phyloP scores from a whole-genome alignment of 1,140 invertebrate species.

The Hycleus cichorii region DNA sequence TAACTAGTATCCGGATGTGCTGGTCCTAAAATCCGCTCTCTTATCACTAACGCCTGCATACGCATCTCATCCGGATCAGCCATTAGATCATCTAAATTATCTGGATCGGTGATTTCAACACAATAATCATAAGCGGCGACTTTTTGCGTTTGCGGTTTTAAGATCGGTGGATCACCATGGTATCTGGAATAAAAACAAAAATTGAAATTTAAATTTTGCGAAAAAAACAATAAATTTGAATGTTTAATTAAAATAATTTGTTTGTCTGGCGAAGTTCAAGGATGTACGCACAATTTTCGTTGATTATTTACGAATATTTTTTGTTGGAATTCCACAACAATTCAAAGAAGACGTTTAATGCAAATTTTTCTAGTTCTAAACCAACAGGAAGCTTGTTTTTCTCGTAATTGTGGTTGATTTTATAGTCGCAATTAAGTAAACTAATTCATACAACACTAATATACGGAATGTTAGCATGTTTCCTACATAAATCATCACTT shows the following conservation, averaged over 20 bases:
- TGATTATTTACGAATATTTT: no score
- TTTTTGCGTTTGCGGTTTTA: constrained; percentile 39
- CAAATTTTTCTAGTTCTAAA: no score
- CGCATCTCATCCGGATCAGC: constrained; percentile 91
- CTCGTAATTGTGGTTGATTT: no score
- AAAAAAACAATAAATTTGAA: background rate
- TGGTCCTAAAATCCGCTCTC: constrained; percentile 84
- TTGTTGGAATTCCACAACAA: no score
- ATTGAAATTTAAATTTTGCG: background rate
- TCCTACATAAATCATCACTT: no score
- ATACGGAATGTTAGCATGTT: no score
- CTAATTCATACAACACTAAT: no score
- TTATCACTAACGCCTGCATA: constrained; percentile 91
- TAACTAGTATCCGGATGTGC: constrained; percentile 95
- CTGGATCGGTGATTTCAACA: constrained; percentile 68
- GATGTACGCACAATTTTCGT: no score
- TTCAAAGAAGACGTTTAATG: no score
- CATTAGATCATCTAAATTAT: constrained; percentile 77
- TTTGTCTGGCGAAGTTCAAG: background rate
- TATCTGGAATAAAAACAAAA: constrained; percentile 43
- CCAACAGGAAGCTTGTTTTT: no score
- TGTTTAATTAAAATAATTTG: background rate
- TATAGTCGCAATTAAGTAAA: no score
- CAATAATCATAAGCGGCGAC: constrained; percentile 84
- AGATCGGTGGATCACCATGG: constrained; percentile 47